These are phyloP conservation scores for Pempheris klunzingeri DNA, from an alignment of 2,797 vertebrate genomes.

Conservation along the genomic window DNA sequence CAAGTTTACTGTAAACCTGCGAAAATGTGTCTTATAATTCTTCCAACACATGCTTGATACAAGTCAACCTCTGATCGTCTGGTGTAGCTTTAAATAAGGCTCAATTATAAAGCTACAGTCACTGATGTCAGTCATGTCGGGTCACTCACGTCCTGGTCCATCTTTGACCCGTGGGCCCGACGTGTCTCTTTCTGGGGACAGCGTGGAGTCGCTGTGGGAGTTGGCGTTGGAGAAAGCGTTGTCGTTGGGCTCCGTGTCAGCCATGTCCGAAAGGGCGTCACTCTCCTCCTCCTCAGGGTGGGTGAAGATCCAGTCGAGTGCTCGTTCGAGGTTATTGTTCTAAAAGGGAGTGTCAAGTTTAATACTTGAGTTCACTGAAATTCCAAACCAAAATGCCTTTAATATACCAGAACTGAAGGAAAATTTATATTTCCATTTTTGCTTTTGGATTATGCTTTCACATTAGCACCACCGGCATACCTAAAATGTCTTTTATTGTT, in stretches of 20 bases:
- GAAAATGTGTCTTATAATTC: neutral
- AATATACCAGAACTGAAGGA: neutral
- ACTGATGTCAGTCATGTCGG: neutral
- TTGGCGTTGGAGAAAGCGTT: slow-evolving; percentile 87
- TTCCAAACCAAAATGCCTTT: neutral
- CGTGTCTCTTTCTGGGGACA: slow-evolving; percentile 89
- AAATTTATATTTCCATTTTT: too few species aligned
- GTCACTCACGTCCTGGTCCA: slow-evolving; percentile 94
- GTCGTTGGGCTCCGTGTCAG: slow-evolving; percentile 89
- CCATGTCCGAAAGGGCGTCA: slow-evolving; percentile 87
- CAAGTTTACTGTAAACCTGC: neutral
- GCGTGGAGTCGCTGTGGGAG: slow-evolving; percentile 89
- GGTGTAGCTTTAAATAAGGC: neutral
- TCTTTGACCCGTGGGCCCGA: slow-evolving; percentile 93
- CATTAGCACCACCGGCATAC: too few species aligned
- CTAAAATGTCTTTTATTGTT: neutral
- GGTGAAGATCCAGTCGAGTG: slow-evolving; percentile 97
- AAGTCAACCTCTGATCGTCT: neutral
- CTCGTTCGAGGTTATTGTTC: slow-evolving; percentile 97
- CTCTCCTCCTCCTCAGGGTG: slow-evolving; percentile 93
- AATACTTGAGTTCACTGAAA: neutral
- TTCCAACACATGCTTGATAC: neutral
- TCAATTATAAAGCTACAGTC: neutral
- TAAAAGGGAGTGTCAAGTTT: slow-evolving; percentile 60
- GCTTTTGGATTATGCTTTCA: too few species aligned